Evolutionary conservation across 2,113 vertebrate genomes (phyloP).

Genomic region (Procavia capensis): DNA sequence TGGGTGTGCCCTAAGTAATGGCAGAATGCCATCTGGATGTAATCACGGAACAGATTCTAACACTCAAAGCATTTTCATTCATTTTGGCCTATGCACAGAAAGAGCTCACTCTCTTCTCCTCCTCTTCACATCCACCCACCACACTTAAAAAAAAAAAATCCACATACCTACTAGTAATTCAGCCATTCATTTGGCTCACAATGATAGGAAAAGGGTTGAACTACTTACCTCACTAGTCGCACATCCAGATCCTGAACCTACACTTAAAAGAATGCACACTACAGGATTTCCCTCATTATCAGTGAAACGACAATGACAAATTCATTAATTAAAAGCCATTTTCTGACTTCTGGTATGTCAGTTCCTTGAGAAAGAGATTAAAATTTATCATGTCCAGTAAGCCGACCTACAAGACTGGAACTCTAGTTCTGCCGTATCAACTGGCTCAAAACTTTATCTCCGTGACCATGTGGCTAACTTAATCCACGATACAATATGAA

Average conservation of each 20-base stretch:
- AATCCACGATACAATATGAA: neutral
- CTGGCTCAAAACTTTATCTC: neutral
- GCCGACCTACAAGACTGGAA: neutral
- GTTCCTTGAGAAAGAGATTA: conserved; percentile 63
- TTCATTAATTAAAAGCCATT: conserved; percentile 72
- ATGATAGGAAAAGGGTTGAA: conserved; percentile 72
- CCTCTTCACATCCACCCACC: conserved; percentile 13
- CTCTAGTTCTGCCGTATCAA: conserved; percentile 21
- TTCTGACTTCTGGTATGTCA: conserved; percentile 64
- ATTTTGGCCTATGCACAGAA: conserved; percentile 65
- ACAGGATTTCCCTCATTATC: conserved; percentile 71
- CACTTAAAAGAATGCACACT: conserved; percentile 61
- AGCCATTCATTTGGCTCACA: conserved; percentile 59
- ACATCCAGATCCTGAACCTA: conserved; percentile 58
- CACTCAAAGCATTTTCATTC: conserved; percentile 72
- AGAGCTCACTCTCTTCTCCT: conserved; percentile 53
- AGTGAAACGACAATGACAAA: conserved; percentile 18
- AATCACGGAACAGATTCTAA: conserved; percentile 56
- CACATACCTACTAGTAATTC: conserved; percentile 57
- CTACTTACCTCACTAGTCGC: conserved; percentile 62
- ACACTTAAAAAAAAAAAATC: conserved; percentile 49
- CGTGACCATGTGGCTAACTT: neutral
- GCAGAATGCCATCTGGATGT: conserved; percentile 73
- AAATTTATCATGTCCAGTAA: neutral
- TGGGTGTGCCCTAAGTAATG: conserved; percentile 57